These are phyloP conservation scores for Philopotamus ludificatus DNA, from an alignment of 1,140 invertebrate species.

Conservation along the genomic window DNA sequence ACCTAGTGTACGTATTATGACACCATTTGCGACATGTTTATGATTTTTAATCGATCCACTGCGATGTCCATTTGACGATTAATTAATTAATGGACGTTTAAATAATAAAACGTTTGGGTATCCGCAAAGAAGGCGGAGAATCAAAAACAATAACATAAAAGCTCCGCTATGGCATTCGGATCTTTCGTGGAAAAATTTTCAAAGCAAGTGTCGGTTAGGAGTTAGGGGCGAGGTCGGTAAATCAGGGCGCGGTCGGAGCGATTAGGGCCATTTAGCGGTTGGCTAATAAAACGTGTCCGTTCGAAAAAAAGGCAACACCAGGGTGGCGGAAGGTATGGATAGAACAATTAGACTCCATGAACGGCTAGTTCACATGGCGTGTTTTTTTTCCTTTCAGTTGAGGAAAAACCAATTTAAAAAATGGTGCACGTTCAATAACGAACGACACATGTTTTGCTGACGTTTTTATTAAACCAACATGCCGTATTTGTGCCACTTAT, in stretches of 20 bases:
- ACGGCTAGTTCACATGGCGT: neutral
- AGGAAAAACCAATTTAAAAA: too few relatives aligned
- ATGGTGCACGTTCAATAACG: too few relatives aligned
- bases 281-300: slow-evolving; percentile 32
- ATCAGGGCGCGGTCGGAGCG: slow-evolving; percentile 37
- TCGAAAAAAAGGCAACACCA: slow-evolving; percentile 1
- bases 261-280: slow-evolving; percentile 39
- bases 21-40: neutral
- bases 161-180: too few relatives aligned
- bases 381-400: too few relatives aligned
- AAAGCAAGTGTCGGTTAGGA: neutral
- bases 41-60: too few relatives aligned
- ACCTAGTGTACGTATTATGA: neutral
- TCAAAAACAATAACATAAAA: too few relatives aligned
- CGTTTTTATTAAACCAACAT: too few relatives aligned
- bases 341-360: neutral
- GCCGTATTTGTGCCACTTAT: too few relatives aligned
- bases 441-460: too few relatives aligned
- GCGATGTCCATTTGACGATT: too few relatives aligned
- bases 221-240: slow-evolving; percentile 24
- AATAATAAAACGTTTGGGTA: neutral
- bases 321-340: neutral
- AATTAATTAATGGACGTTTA: neutral
- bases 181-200: neutral
- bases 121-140: too few relatives aligned